Evolutionary conservation across 2,797 vertebrate species (phyloP), one percentile per base, ranked within the genome.

Genomic region (Acrocephalus scirpaceus): DNA sequence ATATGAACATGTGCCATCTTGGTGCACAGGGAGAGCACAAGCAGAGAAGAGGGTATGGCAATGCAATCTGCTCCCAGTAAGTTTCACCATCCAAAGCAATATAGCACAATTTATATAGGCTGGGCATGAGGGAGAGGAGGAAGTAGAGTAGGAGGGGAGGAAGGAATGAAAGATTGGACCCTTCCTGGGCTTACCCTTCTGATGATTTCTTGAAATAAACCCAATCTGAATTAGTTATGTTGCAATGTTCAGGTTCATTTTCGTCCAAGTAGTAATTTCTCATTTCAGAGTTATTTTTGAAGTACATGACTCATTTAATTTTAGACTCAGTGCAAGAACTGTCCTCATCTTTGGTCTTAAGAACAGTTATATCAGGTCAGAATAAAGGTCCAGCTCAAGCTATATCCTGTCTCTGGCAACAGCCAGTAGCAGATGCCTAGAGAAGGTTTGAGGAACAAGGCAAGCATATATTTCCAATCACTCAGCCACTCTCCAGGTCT

Each of bases 331-430:
- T 38, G 17, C 44, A 86, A 94, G 69, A 88, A 42, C 58, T 88
- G 34, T 80, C 54, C 36, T 92, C 38, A 42, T 75, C 51, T 92
- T 94, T 86, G 51, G 26, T 66, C 54, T 88, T 95, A 90, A 81
- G 90, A 94, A 90, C 47, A 83, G 86, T 45, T 74, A 88, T 50
- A 38, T n/a, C 21, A 84, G 66, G 62, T 77, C 85, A 96, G 66
- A 91, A 47, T 69, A 91, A 75, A 90, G 38, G 51, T 76, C 56
- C 76, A 81, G 44, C 47, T 81, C 42, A 81, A 90, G 54, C 38
- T 18, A 14, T 42, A 48, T 25, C 36, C 32, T 57, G 9, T 38
- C 62, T 88, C 73, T 95, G 69, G 56, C 88, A 91, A 40, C 2
- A 27, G 47, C 47, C 70, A 67, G 60, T 65, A 80, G 57, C 65